Evolutionary conservation across 2,888 invertebrate species (phyloP).

Genomic region (Caenorhabditis japonica): DNA sequence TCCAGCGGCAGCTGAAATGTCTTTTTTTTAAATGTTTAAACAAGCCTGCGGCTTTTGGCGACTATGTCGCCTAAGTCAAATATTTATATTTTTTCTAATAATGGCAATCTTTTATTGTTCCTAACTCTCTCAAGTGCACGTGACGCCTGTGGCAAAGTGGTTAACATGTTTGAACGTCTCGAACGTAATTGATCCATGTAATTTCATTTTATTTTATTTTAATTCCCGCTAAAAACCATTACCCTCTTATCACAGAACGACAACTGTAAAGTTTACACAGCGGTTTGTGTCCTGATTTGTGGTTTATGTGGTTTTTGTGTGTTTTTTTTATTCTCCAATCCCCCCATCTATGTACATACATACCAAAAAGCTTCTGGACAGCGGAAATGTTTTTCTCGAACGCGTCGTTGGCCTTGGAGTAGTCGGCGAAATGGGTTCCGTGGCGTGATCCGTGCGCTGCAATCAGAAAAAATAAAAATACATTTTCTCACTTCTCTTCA

Average conservation of each 20-base stretch:
- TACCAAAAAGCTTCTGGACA: constrained; percentile 65
- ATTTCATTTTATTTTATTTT: no score
- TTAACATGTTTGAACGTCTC: constrained; percentile 21
- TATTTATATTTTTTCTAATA: no score
- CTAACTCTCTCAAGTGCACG: no score
- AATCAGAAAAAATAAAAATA: constrained; percentile 31
- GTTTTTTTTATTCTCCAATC: background rate
- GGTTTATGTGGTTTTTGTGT: no score
- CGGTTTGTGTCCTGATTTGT: no score
- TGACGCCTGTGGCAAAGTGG: no score
- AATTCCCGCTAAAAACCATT: no score
- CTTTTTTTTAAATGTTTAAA: constrained; percentile 2
- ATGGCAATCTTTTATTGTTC: no score
- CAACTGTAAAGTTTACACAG: constrained; percentile 6
- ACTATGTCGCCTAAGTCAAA: no score
- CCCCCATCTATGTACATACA: constrained; percentile 7
- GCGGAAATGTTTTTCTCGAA: constrained; percentile 64
- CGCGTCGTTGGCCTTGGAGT: constrained; percentile 61
- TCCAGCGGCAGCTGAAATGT: constrained; percentile 58
- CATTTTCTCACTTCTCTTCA: no score
- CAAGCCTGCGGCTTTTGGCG: no score
- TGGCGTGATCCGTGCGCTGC: constrained; percentile 64
- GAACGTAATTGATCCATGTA: no score
- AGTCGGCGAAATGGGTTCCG: constrained; percentile 62
- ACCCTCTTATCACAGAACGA: background rate